These are phyloP conservation scores for Cyprinodon brontotheroides DNA, from an alignment of 2,113 vertebrate species.

Conservation along the genomic window DNA sequence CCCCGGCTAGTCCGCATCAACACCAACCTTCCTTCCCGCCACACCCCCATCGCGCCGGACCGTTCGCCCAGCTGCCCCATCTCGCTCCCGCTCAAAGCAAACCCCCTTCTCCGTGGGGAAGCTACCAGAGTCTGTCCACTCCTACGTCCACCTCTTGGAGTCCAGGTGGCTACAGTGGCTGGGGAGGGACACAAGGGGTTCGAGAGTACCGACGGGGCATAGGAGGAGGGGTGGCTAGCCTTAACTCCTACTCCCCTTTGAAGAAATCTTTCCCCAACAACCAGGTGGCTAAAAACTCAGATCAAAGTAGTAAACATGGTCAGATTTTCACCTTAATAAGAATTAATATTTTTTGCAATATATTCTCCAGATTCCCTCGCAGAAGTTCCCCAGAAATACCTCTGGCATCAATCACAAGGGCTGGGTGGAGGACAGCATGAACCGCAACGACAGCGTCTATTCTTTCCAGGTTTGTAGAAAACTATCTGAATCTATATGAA, in stretches of 20 bases:
- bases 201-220: constrained; percentile 94
- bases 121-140: constrained; percentile 96
- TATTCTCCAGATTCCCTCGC: constrained; percentile 83
- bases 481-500: neutral
- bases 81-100: constrained; percentile 94
- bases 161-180: constrained; percentile 91
- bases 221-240: constrained; percentile 90
- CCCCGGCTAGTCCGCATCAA: constrained; percentile 92
- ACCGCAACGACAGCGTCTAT: constrained; percentile 93
- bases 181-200: constrained; percentile 93
- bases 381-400: constrained; percentile 94
- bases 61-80: constrained; percentile 96
- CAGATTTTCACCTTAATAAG: neutral
- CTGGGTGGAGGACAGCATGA: constrained; percentile 96
- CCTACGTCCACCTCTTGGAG: constrained; percentile 96
- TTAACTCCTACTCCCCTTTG: constrained; percentile 96
- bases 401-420: constrained; percentile 95
- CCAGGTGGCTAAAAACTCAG: constrained; percentile 73
- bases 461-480: constrained; percentile 91
- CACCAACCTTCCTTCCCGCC: constrained; percentile 93
- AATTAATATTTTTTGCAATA: neutral
- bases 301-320: neutral
- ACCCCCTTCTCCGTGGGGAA: constrained; percentile 96
- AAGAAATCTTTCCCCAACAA: constrained; percentile 99
- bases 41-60: constrained; percentile 94